Percentiles rank a stretch among this genome's conserved stretches.
These are phyloP conservation scores for Acanthopagrus latus DNA, from an alignment of 2,797 vertebrate genomes.

Conservation along the genomic window DNA sequence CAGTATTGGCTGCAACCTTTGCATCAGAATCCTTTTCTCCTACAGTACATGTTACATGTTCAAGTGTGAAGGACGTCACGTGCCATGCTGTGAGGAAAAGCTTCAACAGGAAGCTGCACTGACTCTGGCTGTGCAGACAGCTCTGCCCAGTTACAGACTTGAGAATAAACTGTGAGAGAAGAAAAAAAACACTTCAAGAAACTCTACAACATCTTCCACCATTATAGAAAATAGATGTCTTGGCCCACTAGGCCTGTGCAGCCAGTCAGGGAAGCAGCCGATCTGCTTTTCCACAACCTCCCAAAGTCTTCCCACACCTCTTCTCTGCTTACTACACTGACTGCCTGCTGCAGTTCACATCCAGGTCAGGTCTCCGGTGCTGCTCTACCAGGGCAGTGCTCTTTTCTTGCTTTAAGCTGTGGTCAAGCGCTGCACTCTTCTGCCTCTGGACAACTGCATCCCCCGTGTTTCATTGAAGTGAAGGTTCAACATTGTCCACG, in stretches of 20 bases:
- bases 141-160: neutral
- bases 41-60: neutral
- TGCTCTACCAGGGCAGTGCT: too few relatives aligned
- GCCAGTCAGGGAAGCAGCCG: neutral
- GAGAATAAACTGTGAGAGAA: neutral
- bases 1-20: neutral
- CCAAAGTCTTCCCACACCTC: neutral
- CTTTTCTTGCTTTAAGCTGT: too few relatives aligned
- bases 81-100: slow-evolving; percentile 5
- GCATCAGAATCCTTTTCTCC: neutral
- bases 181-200: neutral
- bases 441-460: too few relatives aligned
- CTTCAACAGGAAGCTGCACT: neutral
- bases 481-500: too few relatives aligned
- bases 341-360: neutral
- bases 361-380: neutral
- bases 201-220: neutral
- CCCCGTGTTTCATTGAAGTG: too few relatives aligned
- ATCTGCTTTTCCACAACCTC: neutral
- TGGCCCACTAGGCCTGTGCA: too few relatives aligned
- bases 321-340: too few relatives aligned
- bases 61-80: slow-evolving; percentile 10
- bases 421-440: neutral
- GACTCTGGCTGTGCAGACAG: slow-evolving; percentile 2
- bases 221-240: neutral